Evolutionary conservation across 1,140 invertebrate genomes (phyloP).

Genomic region (Caenorhabditis brenneri): DNA sequence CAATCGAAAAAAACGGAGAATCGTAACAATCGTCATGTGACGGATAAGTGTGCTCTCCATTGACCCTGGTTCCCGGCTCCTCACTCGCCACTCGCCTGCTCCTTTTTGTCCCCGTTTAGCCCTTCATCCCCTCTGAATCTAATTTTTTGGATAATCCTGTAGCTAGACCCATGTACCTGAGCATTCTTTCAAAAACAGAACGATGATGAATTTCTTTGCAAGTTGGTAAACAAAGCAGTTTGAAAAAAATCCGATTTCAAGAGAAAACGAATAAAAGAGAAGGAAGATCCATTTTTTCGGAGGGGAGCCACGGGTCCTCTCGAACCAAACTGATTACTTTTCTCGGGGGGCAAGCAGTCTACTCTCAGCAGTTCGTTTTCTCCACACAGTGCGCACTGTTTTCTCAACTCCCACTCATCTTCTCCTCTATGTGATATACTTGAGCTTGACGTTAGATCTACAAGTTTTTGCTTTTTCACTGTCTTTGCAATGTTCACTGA

Average conservation of each 20-base stretch:
- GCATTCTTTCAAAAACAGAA: neutral
- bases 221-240: neutral
- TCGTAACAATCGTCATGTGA: conserved; percentile 26
- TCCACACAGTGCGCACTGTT: conserved; percentile 11
- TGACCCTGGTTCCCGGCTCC: neutral
- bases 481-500: conserved; percentile 14
- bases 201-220: neutral
- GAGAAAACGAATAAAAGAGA: no score
- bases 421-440: conserved; percentile 41
- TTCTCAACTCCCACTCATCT: conserved; percentile 30
- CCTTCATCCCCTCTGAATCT: neutral
- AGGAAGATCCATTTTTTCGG: neutral
- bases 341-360: conserved; percentile 4
- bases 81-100: neutral
- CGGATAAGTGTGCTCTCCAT: neutral
- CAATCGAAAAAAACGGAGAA: neutral
- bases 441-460: conserved; percentile 40
- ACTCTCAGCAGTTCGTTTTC: neutral
- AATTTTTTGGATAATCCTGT: no score
- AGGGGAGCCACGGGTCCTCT: conserved; percentile 17
- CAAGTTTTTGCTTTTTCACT: conserved; percentile 29
- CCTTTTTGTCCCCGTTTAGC: neutral
- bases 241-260: neutral
- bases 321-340: conserved; percentile 37
- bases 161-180: neutral